Percentiles rank a stretch among this genome's conserved stretches.
Evolutionary conservation across 2,113 vertebrate species (phyloP).

Genomic region (Chaetorhynchus papuensis): DNA sequence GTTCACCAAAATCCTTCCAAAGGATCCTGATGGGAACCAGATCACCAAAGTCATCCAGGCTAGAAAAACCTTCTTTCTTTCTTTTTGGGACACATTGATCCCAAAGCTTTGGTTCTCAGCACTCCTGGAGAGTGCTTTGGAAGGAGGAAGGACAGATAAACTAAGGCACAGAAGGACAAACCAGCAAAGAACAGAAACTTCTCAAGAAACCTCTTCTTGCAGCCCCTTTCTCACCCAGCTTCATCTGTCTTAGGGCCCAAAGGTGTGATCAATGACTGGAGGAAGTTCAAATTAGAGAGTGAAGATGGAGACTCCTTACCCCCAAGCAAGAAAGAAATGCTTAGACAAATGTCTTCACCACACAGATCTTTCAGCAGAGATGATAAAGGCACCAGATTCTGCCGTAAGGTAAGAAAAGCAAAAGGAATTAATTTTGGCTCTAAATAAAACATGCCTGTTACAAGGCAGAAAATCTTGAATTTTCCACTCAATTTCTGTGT

Average conservation of each 20-base stretch:
- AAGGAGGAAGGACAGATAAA: background rate
- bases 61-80: background rate
- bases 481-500: background rate
- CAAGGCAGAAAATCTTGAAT: background rate
- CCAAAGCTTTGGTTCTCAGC: background rate
- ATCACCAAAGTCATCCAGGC: background rate
- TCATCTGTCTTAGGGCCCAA: constrained; percentile 83
- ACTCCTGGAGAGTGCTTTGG: background rate
- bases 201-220: background rate
- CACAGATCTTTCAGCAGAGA: constrained; percentile 72
- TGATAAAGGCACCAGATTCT: constrained; percentile 73
- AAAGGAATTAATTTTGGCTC: background rate
- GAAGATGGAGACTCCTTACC: constrained; percentile 83
- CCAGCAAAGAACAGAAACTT: background rate
- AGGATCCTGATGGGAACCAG: background rate
- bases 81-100: background rate
- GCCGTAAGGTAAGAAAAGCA: constrained; percentile 83
- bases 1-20: background rate
- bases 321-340: constrained; percentile 85
- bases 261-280: constrained; percentile 97
- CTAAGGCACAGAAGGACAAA: background rate
- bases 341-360: constrained; percentile 92
- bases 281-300: constrained; percentile 93
- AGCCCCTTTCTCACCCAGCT: background rate
- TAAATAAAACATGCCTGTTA: background rate